Conservation (phyloP, 30 jellyfish, hydroid and myxozoan genomes). For the Catostylus mosaicus region DNA sequence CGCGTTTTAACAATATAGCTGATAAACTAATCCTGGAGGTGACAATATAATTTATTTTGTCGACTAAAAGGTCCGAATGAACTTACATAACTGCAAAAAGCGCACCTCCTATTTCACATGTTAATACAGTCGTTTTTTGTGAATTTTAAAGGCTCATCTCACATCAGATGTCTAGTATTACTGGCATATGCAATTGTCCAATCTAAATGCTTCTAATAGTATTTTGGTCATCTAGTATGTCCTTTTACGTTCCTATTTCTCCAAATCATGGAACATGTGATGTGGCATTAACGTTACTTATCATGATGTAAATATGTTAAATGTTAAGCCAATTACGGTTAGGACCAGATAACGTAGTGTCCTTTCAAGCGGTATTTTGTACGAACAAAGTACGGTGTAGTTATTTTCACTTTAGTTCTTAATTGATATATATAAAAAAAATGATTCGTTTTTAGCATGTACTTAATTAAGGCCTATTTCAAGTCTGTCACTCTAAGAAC, state of each 20-base stretch:
- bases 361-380: neutral
- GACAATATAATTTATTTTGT: neutral
- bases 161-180: neutral
- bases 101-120: neutral
- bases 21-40: neutral
- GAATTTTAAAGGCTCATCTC: neutral
- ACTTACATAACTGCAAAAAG: neutral
- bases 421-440: no score
- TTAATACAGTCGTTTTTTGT: neutral
- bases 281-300: neutral
- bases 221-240: neutral
- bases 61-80: neutral
- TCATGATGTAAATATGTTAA: neutral
- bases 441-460: no score
- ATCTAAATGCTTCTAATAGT: neutral
- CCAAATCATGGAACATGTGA: neutral
- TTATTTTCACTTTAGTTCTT: no score
- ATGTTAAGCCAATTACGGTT: neutral
- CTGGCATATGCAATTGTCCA: neutral
- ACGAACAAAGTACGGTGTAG: neutral
- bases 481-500: no score
- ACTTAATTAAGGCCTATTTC: no score
- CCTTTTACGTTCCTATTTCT: no score
- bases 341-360: neutral
- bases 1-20: neutral